phyloP scores from a whole-genome alignment of 2,797 vertebrate genomes.

The Notamacropus eugenii region DNA sequence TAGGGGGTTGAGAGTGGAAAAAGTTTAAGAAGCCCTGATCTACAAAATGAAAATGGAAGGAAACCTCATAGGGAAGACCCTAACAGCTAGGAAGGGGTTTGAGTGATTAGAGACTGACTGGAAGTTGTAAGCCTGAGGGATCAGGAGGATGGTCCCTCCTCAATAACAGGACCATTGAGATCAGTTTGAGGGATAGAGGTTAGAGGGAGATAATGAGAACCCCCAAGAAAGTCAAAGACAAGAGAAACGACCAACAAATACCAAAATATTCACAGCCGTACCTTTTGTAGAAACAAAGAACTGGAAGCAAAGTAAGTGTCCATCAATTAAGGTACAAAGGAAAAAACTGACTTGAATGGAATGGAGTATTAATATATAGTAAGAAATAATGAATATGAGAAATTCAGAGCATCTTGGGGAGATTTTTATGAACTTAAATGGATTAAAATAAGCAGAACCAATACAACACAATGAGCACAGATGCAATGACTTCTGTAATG shows the following conservation, averaged over 20 bases:
- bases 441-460: neutral
- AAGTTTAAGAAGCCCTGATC: no score
- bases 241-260: neutral
- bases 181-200: no score
- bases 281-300: neutral
- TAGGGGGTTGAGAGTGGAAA: no score
- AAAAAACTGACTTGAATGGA: neutral
- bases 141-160: no score
- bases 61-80: neutral
- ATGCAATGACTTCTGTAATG: neutral
- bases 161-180: no score
- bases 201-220: neutral
- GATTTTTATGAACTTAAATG: neutral
- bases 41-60: neutral
- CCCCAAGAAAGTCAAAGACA: neutral
- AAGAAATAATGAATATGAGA: neutral
- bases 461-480: neutral
- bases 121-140: no score
- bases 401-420: neutral
- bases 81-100: neutral
- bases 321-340: neutral
- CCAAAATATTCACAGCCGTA: neutral
- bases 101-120: neutral
- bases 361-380: neutral
- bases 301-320: neutral